Evolutionary conservation across 2,888 invertebrate species (phyloP), one percentile per base, ranked within the genome.

Genomic region (Drosophila putrida): DNA sequence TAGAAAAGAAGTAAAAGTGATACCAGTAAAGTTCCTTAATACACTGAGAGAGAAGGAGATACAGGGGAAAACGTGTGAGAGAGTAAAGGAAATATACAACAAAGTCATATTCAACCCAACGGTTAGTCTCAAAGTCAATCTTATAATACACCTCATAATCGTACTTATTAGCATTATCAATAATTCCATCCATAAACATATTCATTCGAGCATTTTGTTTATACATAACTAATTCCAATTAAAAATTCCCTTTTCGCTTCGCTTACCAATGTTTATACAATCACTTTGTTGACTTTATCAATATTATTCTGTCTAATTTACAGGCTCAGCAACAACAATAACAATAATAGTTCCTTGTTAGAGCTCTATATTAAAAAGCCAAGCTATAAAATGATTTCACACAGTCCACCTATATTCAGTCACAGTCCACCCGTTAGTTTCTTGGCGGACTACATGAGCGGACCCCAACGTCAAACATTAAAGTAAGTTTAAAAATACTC

Each of bases 351-450:
- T 83, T 85, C 81, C 85, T 83, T 83, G 78, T 82, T 88, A 68
- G 59, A 80, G 68, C 63, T 66, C 79, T 74, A 55, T 72, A 71
- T 65, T 64, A 71, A 69, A 67, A 60, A 75, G 46, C 71, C 43
- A 51, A 65, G 43, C 80, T 65, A 79, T 79, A 87, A 95, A 93
- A 93, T 95, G 89, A 94, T 95, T 69, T 95, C 95, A 78, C 95
- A 95, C 90, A 94, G 95, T 90, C 96, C 96, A 54, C 94, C 95
- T 65, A 93, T 94, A 82, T 96, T 95, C 93, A 95, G 95, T 69
- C 94, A 94, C 93, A 95, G 95, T 91, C 95, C 95, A 5, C 95
- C 95, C 38, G 94, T 94, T 68, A 94, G 94, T 75, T 95, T 95
- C 90, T 92, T 95, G 36, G 91, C 94, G 55, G 95, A 95, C 90